Conservation (phyloP, 2,113 vertebrate species). For the Bettongia penicillata region DNA sequence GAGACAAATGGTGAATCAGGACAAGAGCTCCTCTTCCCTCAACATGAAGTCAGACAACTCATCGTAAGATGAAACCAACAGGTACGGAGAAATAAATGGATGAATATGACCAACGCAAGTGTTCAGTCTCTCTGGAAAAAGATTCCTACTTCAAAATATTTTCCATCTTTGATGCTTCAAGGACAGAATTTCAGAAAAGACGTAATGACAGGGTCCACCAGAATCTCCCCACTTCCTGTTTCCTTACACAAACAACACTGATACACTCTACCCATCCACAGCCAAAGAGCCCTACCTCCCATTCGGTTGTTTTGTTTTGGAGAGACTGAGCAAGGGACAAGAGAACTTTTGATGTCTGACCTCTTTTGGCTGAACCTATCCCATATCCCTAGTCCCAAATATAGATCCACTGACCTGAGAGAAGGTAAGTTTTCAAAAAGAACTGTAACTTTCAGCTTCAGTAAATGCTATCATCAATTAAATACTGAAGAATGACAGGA, state of each 20-base stretch:
- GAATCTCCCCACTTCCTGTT: background rate
- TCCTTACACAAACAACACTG: background rate
- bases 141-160: background rate
- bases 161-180: background rate
- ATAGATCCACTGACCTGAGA: background rate
- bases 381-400: background rate
- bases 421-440: background rate
- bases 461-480: background rate
- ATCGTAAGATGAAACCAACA: background rate
- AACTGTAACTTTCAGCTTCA: background rate
- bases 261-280: background rate
- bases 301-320: background rate
- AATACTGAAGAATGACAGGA: background rate
- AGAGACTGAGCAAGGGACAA: background rate
- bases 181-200: background rate
- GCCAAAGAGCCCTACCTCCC: background rate
- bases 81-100: background rate
- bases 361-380: background rate
- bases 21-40: background rate
- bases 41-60: background rate
- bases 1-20: background rate
- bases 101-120: background rate
- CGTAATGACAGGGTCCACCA: background rate
- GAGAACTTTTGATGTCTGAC: background rate
- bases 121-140: background rate